These are phyloP conservation scores for Spongilla lacustris DNA, from an alignment of 37 sponge, comb jelly and placozoan species.

Conservation along the genomic window DNA sequence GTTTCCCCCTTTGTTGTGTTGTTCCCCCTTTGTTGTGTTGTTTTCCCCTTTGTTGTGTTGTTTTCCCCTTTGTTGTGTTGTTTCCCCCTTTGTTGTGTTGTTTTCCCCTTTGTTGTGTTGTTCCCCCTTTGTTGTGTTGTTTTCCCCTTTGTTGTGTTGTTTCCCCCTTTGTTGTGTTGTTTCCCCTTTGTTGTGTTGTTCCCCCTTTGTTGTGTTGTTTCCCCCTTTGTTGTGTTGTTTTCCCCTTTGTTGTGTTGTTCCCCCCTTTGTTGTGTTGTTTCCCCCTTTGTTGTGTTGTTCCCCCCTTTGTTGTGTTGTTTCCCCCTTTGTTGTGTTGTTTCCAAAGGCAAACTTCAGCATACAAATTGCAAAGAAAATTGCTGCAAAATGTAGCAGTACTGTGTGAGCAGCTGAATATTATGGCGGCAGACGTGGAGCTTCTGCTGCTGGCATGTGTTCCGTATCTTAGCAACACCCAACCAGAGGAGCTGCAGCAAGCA, in stretches of 20 bases:
- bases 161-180: no score
- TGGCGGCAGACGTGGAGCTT: conserved; percentile 21
- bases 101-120: neutral
- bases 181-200: no score
- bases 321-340: no score
- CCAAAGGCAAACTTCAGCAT: conserved; percentile 26
- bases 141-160: no score
- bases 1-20: no score
- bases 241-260: no score
- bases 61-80: no score
- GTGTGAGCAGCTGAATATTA: conserved; percentile 15
- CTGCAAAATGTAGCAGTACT: conserved; percentile 27
- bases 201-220: neutral
- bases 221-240: no score
- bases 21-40: neutral
- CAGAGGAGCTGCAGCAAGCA: conserved; percentile 24
- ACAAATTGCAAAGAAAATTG: conserved; percentile 36
- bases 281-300: neutral
- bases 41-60: no score
- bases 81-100: no score
- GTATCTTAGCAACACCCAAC: conserved; percentile 54
- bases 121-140: neutral
- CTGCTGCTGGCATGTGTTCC: conserved; percentile 45
- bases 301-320: no score
- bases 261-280: no score